Conservation (phyloP, 2,888 invertebrate genomes). For the Drosophila mettleri region DNA sequence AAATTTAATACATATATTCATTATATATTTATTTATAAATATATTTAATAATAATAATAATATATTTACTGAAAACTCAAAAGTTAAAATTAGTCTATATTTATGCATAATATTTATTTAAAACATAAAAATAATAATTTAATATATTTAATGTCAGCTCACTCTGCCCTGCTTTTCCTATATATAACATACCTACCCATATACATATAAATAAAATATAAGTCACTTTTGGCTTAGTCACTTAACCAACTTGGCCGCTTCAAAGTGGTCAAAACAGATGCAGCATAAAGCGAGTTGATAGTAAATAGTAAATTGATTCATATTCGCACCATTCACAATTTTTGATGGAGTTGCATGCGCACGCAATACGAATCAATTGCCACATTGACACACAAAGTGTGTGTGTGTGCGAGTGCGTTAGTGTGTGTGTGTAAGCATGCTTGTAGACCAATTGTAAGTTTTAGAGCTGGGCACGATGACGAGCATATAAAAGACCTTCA, state of each 20-base stretch:
- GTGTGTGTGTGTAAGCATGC: conserved; percentile 16
- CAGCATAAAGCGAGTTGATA: background rate
- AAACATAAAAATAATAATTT: too few relatives aligned
- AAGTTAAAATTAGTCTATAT: too few relatives aligned
- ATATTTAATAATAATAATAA: too few relatives aligned
- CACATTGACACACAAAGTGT: conserved; percentile 70
- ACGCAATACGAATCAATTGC: conserved; percentile 74
- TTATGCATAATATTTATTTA: too few relatives aligned
- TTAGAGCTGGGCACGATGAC: conserved; percentile 48
- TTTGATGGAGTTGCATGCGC: conserved; percentile 62
- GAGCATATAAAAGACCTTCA: conserved; percentile 67
- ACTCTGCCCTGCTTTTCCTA: too few relatives aligned
- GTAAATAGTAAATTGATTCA: conserved; percentile 30
- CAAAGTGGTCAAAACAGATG: too few relatives aligned
- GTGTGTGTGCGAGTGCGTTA: conserved; percentile 9
- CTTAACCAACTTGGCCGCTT: background rate
- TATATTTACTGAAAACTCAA: too few relatives aligned
- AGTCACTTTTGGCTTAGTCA: too few relatives aligned
- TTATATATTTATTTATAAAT: too few relatives aligned
- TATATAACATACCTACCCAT: background rate
- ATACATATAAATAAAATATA: background rate
- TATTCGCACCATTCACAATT: conserved; percentile 50
- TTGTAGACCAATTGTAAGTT: conserved; percentile 33
- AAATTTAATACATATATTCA: too few relatives aligned
- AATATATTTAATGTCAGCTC: too few relatives aligned